Evolutionary conservation across 2,797 vertebrate genomes (phyloP), one percentile per base, ranked within the genome.

Genomic region (Crocidura indochinensis): DNA sequence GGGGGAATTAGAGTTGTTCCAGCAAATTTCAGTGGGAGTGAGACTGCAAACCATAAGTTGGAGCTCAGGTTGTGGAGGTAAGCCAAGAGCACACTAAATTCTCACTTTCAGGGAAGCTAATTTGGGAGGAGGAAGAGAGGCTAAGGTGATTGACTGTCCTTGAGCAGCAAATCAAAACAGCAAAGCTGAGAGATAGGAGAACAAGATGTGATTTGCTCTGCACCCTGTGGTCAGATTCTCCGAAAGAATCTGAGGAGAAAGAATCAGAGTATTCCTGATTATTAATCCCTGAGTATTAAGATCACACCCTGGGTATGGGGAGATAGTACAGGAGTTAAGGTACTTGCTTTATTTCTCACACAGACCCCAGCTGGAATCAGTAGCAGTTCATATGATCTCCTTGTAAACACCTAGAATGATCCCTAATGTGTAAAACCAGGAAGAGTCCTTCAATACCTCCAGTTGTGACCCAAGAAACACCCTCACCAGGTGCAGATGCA

Each of bases 71-170:
- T 62, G 51, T n/a, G 24, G 51, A 75, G 60, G 38, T 51, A 82
- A 71, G 31, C 31, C 1, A 4, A 78, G 12, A 88, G 46, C 84
- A 68, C 68, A 73, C 89, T 14, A 80, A 84, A 72, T 90, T 67
- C 76, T 93, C 38, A 38, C 79, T 88, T 64, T 60, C 29, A 67
- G 62, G 15, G 68, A 87, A 62, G 53, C 67, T 90, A 71, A 90
- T 90, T 77, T 87, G 38, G 68, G 80, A 64, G 60, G 8, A 74
- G 38, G n/a, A 49, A 82, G 29, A 90, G 31, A 71, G 9, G 8
- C 80, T 38, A 85, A 88, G 64, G 64, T 87, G 60, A 79, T 49
- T 11, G 8, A 24, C 84, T 88, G 72, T 93, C 86, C 76, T 94
- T 88, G 72, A 44, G 29, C 53, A 83, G 82, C 65, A 76, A 88